Base-by-base conservation (phyloP, 1,140 invertebrate species). In the Brachionus calyciflorus region DNA sequence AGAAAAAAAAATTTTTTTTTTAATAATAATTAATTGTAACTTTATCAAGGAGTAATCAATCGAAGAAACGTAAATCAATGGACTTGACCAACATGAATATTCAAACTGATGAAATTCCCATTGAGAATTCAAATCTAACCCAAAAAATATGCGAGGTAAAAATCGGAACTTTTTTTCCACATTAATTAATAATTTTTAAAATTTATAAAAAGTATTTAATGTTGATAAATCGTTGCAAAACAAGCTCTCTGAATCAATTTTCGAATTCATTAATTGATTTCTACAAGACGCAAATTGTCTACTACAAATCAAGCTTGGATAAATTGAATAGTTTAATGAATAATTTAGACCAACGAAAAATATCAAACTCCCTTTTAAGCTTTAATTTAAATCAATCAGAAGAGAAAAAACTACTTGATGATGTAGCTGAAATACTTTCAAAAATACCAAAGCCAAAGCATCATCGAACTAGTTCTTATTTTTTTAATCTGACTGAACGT, bases 371-470 rank as follows among this genome's bases (percentile, higher is more conserved):
- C 9, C 4, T 60, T 9, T 17, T 60, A 14, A 60, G 55, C 55
- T 60, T 60, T 37, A 60, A 60, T 6, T 17, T 60, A 10, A 60
- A 60, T 37, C 55, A 60, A 60, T 33, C 55, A n/a, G 55, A 60
- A 33, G 55, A 60, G 19, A 60, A 60, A 19, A n/a, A 60, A 17
- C 4, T 60, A 33, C 55, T 60, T 7, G 37, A 60, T 10, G 55
- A 60, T n/a, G 55, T 60, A 17, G 33, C 30, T 1, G 37, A 10
- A 3, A 60, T 0, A 21, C n/a, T 60, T 6, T 10, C 55, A 2
- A 14, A 37, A 19, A 12, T 60, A 33, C 55, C 55, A 6, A 60
- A 60, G 30, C 55, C 55, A 14, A 60, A 60, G 9, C 55, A 60
- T 37, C 28, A 33, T 17, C 55, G 55, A 33, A 60, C 55, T 9